phyloP scores from a whole-genome alignment of 1,140 invertebrate genomes.

The Zaprionus kolodkinae region DNA sequence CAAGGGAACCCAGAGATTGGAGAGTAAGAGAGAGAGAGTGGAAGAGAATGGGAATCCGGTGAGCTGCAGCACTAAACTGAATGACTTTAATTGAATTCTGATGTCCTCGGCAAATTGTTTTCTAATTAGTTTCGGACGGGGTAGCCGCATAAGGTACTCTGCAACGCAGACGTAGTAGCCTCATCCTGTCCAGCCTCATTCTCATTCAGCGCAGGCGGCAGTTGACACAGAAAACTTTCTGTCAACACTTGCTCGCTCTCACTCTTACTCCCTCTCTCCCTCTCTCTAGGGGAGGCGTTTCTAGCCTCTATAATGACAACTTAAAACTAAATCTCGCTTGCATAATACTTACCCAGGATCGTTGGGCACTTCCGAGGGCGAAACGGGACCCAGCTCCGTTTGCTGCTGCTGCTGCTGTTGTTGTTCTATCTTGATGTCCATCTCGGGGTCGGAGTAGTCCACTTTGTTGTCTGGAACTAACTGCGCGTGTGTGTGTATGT shows the following conservation, averaged over 20 bases:
- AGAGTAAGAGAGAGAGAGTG: not conserved
- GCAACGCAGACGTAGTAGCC: not conserved
- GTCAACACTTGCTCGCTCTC: constrained; percentile 62
- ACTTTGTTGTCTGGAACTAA: constrained; percentile 30
- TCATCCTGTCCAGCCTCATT: not conserved
- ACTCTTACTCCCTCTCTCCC: constrained; percentile 1
- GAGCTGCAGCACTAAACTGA: constrained; percentile 75
- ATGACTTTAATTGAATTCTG: constrained; percentile 82
- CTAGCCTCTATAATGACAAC: constrained; percentile 65
- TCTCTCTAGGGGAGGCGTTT: constrained; percentile 18
- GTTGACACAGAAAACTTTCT: constrained; percentile 80
- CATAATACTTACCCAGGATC: constrained; percentile 91
- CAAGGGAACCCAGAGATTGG: constrained; percentile 3
- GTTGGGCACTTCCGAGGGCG: constrained; percentile 93
- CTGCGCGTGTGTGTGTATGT: constrained; percentile 21
- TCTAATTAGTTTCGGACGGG: constrained; percentile 73
- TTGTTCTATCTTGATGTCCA: constrained; percentile 85
- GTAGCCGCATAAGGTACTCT: constrained; percentile 6
- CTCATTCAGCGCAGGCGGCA: constrained; percentile 17
- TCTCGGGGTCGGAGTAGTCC: constrained; percentile 40
- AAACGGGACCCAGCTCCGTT: constrained; percentile 87
- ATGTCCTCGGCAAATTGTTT: constrained; percentile 82
- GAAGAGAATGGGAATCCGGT: not conserved
- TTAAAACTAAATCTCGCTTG: constrained; percentile 66
- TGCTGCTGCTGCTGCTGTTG: constrained; percentile 86